Base-by-base conservation (phyloP, 2,113 vertebrate genomes). In the Rhinoptilus africanus region DNA sequence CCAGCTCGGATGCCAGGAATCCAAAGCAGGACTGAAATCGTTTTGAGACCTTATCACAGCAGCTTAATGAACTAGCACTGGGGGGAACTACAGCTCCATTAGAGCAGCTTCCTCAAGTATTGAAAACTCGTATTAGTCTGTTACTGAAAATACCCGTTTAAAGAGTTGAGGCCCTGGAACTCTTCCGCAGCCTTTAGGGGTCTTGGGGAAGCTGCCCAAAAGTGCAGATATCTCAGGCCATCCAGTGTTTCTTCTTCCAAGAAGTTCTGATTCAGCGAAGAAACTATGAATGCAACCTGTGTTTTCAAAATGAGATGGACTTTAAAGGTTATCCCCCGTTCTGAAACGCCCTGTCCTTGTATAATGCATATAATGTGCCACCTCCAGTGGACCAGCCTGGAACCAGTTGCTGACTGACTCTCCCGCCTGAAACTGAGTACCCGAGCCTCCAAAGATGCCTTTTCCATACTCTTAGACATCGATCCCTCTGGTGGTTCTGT, bases 61-160 rank as follows among this genome's bases (percentile, higher is more conserved):
- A 48, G 8, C n/a, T 27, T 27, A 26, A 11, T 48, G 57, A 73
- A 50, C 10, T 37, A 82, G 60, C 18, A 4, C 60, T 17, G 37
- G 32, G 32, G 13, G 35, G 35, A 32, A 35, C 77, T 67, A 10
- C 26, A 12, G 43, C 59, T 57, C 50, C 1, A 2, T 18, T 66
- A 66, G 43, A 81, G 50, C 18, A 59, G 22, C 43, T 45, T 81
- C 37, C 37, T 51, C 1, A 1, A 74, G 62, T 27, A 14, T 0
- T 53, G 45, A 35, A 45, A 60, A 28, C 45, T 23, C 0, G 0
- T 53, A 51, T 8, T 9, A 45, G 43, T 68, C 45, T 45, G 45
- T 69, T 53, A 10, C 53, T 30, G 45, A 75, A 75, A 68, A 53
- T 53, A 54, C 3, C n/a, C 17, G 5, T n/a, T 59, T n/a, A n/a